phyloP scores from a whole-genome alignment of 2,888 invertebrate species.

The Trichopria drosophilae region DNA sequence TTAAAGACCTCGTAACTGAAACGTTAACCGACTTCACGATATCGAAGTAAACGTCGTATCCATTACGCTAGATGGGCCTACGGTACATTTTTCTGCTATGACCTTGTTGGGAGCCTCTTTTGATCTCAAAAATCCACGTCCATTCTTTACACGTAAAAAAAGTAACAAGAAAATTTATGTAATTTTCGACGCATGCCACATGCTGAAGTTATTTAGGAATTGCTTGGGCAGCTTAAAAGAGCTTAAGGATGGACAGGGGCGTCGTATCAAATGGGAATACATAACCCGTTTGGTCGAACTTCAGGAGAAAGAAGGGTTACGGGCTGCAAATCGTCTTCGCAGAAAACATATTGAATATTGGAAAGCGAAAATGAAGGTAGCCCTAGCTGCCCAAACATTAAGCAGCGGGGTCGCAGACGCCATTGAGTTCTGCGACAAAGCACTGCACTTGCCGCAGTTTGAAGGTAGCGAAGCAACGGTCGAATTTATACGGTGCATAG shows the following conservation, averaged over 20 bases:
- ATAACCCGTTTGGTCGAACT: not conserved
- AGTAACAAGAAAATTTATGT: too few species aligned
- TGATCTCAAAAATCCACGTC: too few species aligned
- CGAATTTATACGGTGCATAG: conserved; percentile 14
- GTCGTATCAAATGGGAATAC: conserved; percentile 3
- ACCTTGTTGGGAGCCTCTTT: too few species aligned
- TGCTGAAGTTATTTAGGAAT: conserved; percentile 19
- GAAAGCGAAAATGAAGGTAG: too few species aligned
- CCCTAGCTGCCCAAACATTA: too few species aligned
- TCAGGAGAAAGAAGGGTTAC: conserved; percentile 21
- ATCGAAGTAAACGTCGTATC: too few species aligned
- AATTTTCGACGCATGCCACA: conserved; percentile 20
- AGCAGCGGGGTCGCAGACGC: conserved; percentile 6
- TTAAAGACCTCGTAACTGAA: too few species aligned
- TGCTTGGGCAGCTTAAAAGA: conserved; percentile 6
- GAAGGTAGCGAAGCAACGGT: conserved; percentile 15
- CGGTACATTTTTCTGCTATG: too few species aligned
- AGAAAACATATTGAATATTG: conserved; percentile 10
- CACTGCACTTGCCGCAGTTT: conserved; percentile 5
- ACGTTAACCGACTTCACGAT: too few species aligned
- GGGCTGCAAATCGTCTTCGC: conserved; percentile 15
- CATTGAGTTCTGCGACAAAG: conserved; percentile 6
- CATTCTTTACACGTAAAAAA: too few species aligned
- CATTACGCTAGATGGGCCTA: too few species aligned
- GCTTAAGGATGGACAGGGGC: not conserved